These are phyloP conservation scores for Trissoscelio sp. DNA, from an alignment of 2,888 invertebrate species.

Conservation along the genomic window DNA sequence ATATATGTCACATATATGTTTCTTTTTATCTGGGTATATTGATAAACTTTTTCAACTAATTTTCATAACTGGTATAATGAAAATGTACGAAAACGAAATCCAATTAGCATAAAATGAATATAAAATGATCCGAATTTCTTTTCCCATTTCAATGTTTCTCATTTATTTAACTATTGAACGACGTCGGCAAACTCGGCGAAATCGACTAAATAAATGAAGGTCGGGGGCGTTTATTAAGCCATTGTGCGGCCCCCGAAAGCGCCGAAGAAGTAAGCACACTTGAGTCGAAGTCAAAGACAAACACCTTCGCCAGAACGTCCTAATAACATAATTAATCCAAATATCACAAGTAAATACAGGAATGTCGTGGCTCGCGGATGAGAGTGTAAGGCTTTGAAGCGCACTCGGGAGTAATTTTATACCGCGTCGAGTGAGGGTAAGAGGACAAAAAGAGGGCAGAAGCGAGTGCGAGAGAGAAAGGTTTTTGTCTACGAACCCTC, in stretches of 20 bases:
- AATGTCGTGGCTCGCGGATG: slow-evolving; percentile 51
- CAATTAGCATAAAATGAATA: no score
- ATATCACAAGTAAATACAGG: slow-evolving; percentile 67
- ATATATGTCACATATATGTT: no score
- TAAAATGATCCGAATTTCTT: no score
- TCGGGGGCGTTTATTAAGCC: slow-evolving; percentile 44
- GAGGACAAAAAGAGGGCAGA: slow-evolving; percentile 64
- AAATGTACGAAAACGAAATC: no score
- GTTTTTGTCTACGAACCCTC: slow-evolving; percentile 73
- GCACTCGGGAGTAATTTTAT: slow-evolving; percentile 68
- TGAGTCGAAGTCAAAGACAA: slow-evolving; percentile 46
- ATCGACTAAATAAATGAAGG: slow-evolving; percentile 59
- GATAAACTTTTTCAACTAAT: no score
- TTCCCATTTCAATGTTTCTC: slow-evolving; percentile 9
- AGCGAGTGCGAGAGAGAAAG: slow-evolving; percentile 63
- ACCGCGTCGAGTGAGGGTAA: slow-evolving; percentile 64
- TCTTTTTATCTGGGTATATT: no score
- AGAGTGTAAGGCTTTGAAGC: slow-evolving; percentile 65
- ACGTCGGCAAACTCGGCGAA: slow-evolving; percentile 33
- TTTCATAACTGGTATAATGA: no score
- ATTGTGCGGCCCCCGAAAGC: slow-evolving; percentile 43
- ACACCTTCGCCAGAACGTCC: slow-evolving; percentile 35
- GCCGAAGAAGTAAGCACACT: slow-evolving; percentile 27
- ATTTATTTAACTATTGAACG: slow-evolving; percentile 11
- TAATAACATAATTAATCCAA: slow-evolving; percentile 66